Percentiles rank a stretch among this genome's conserved stretches.
Evolutionary conservation across 2,797 vertebrate genomes (phyloP).

Genomic region (Diceros bicornis): DNA sequence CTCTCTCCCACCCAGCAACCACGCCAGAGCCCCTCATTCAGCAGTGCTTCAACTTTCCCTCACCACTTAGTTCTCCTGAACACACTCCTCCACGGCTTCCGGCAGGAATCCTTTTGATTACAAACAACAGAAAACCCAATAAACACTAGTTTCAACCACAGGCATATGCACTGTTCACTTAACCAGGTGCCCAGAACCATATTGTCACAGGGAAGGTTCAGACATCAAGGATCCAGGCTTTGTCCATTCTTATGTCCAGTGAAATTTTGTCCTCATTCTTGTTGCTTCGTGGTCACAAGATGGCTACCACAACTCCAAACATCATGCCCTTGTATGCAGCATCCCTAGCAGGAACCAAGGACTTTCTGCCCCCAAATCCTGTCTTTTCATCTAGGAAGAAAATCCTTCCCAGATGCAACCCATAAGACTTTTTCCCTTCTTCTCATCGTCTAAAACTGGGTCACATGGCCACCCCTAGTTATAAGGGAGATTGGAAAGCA

Average conservation of each 20-base stretch:
- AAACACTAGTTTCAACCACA: background rate
- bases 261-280: background rate
- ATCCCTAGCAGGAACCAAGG: background rate
- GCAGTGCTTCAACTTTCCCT: too few species aligned
- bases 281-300: background rate
- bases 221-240: background rate
- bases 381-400: background rate
- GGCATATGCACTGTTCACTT: background rate
- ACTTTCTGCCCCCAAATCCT: too few species aligned
- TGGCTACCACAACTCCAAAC: background rate
- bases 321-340: fast-evolving
- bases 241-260: background rate
- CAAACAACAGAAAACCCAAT: background rate
- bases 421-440: background rate
- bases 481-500: background rate
- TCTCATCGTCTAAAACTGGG: background rate
- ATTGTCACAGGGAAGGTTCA: background rate
- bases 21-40: fast-evolving
- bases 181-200: background rate
- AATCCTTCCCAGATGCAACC: background rate
- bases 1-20: too few species aligned
- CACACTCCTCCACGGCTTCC: fast-evolving
- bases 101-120: background rate
- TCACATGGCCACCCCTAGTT: background rate
- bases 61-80: too few species aligned